A percentile compares a stretch with the other conserved stretches of the same genome.
These are phyloP conservation scores for Diogma glabrata DNA, from an alignment of 2,888 invertebrate genomes.

Conservation along the genomic window DNA sequence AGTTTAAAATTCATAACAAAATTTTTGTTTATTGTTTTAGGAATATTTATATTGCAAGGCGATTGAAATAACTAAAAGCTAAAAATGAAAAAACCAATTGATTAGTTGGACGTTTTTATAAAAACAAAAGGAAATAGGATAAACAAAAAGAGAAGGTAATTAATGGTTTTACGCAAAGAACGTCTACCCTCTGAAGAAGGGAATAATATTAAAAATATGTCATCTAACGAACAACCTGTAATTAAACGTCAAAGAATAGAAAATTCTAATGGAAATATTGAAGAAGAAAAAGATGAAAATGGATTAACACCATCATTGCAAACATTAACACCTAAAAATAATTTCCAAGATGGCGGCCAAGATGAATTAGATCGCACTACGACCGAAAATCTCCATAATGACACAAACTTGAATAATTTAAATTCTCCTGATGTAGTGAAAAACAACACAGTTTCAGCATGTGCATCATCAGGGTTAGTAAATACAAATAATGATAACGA, in stretches of 20 bases:
- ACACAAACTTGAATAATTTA: neutral
- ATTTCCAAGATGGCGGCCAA: slow-evolving; percentile 4
- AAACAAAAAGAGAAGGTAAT: no score
- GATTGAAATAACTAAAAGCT: no score
- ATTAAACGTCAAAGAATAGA: slow-evolving; percentile 72
- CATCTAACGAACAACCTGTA: slow-evolving; percentile 72
- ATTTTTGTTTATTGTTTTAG: no score
- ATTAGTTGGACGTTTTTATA: no score
- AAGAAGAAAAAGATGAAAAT: slow-evolving; percentile 11
- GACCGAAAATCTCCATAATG: slow-evolving; percentile 13
- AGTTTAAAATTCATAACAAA: no score
- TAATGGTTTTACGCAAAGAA: slow-evolving; percentile 24
- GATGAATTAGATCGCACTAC: slow-evolving; percentile 11
- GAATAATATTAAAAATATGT: slow-evolving; percentile 25
- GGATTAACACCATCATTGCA: slow-evolving; percentile 19
- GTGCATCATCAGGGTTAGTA: slow-evolving; percentile 15
- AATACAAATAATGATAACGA: slow-evolving; percentile 23
- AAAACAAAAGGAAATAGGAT: no score
- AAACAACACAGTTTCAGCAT: slow-evolving; percentile 9
- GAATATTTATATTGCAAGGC: no score
- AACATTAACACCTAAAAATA: slow-evolving; percentile 17
- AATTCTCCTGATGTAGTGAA: slow-evolving; percentile 8
- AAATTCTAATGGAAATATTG: slow-evolving; percentile 17
- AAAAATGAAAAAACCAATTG: no score
- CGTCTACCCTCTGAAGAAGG: slow-evolving; percentile 21